Evolutionary conservation across 2,888 invertebrate species (phyloP).

Genomic region (Litoditis marina): DNA sequence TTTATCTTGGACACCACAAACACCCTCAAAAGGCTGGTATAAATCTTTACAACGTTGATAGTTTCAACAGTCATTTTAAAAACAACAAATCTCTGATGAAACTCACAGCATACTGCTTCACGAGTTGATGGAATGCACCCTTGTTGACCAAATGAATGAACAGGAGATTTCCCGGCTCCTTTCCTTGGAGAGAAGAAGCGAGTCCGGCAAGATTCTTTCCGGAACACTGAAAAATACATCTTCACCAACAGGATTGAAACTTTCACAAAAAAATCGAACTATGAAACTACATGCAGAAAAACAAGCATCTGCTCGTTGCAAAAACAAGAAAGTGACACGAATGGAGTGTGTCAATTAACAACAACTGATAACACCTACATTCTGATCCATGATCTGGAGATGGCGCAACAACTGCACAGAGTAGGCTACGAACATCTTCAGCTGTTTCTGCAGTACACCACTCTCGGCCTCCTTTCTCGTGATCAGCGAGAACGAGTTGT

Average conservation of each 20-base stretch:
- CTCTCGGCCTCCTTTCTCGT: slow-evolving; percentile 40
- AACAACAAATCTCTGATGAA: background rate
- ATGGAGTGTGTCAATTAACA: background rate
- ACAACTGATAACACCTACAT: slow-evolving; percentile 27
- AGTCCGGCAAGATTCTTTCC: slow-evolving; percentile 54
- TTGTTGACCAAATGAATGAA: slow-evolving; percentile 56
- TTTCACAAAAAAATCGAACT: background rate
- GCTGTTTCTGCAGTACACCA: slow-evolving; percentile 41
- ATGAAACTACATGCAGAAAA: background rate
- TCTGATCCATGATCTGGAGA: slow-evolving; percentile 50
- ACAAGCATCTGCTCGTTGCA: too few relatives aligned
- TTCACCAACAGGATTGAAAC: background rate
- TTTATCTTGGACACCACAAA: too few relatives aligned
- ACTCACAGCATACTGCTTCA: slow-evolving; percentile 24
- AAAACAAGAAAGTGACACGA: background rate
- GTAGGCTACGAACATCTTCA: slow-evolving; percentile 52
- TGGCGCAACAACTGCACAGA: slow-evolving; percentile 55
- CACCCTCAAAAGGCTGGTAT: too few relatives aligned
- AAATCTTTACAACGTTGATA: too few relatives aligned
- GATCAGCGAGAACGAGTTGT: slow-evolving; percentile 52
- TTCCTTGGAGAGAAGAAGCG: slow-evolving; percentile 43
- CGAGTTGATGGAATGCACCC: slow-evolving; percentile 50
- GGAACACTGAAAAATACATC: slow-evolving; percentile 40
- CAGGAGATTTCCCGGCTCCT: slow-evolving; percentile 55
- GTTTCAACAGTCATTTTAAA: background rate